Conservation (phyloP, 2,888 invertebrate genomes). For the Julus scanicus region DNA sequence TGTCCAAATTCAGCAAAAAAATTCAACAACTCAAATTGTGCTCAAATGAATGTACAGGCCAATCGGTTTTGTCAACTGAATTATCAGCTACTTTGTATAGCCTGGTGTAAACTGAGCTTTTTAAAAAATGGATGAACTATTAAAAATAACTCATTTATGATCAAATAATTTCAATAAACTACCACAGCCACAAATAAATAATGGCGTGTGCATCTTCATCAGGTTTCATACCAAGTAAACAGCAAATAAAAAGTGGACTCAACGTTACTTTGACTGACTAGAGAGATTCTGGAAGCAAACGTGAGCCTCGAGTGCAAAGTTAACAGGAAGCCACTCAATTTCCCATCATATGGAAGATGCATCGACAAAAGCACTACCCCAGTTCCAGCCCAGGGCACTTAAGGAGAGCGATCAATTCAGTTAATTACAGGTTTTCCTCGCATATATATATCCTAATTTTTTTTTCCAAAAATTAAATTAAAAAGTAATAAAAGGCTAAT, state of each 20-base stretch:
- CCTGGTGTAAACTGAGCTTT: not conserved
- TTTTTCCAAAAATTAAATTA: not conserved
- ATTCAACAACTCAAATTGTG: not conserved
- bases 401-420: not conserved
- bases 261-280: slow-evolving; percentile 38
- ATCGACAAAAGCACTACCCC: slow-evolving; percentile 12
- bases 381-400: slow-evolving; percentile 47
- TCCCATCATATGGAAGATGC: slow-evolving; percentile 4
- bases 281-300: slow-evolving; percentile 25
- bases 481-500: slow-evolving; percentile 11
- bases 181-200: no score
- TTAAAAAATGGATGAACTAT: not conserved
- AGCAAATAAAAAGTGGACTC: slow-evolving; percentile 19
- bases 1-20: not conserved
- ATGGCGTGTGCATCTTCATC: not conserved
- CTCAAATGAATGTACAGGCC: not conserved
- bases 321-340: slow-evolving; percentile 44
- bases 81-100: not conserved
- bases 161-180: not conserved
- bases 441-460: slow-evolving; percentile 16
- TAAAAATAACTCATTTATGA: not conserved
- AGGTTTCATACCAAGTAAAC: not conserved
- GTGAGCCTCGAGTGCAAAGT: slow-evolving; percentile 40
- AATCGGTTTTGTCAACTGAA: not conserved
- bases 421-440: slow-evolving; percentile 2